phyloP scores from a whole-genome alignment of 2,797 vertebrate species.

The Taeniopygia guttata region DNA sequence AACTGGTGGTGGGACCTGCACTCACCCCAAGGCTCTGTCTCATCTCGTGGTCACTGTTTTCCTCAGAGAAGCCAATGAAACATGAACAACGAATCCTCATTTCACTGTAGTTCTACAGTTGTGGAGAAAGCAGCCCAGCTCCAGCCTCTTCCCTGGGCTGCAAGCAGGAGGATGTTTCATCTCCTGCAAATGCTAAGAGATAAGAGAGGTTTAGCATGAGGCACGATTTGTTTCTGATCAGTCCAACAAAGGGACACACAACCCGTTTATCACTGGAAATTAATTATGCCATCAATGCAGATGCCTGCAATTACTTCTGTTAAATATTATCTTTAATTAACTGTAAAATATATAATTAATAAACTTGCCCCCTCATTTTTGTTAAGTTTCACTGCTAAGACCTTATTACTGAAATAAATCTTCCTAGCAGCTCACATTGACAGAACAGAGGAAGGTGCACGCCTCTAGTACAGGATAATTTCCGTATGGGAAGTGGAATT shows the following conservation, averaged over 20 bases:
- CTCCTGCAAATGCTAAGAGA: conserved; percentile 29
- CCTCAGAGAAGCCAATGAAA: not conserved
- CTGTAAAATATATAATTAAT: conserved; percentile 76
- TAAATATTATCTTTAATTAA: conserved; percentile 73
- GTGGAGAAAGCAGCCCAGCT: not conserved
- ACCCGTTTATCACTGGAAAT: conserved; percentile 55
- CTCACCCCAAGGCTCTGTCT: not conserved
- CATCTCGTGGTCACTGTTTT: not conserved
- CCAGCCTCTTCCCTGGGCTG: not conserved
- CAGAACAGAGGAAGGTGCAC: not conserved
- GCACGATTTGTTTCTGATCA: conserved; percentile 60
- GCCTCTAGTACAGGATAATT: not conserved
- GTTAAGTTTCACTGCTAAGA: conserved; percentile 58
- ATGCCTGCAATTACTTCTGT: conserved; percentile 72
- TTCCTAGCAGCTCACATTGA: not conserved
- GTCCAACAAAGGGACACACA: conserved; percentile 37
- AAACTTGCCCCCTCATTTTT: conserved; percentile 45
- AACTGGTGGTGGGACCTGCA: not conserved
- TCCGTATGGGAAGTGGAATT: conserved; percentile 34
- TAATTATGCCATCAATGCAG: conserved; percentile 46
- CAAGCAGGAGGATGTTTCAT: conserved; percentile 11
- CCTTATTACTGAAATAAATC: conserved; percentile 67
- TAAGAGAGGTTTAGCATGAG: not conserved
- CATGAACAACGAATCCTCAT: not conserved
- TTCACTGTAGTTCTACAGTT: not conserved